Evolutionary conservation across 2,113 vertebrate genomes (phyloP), one percentile per base, ranked within the genome.

Genomic region (Petromus typicus): DNA sequence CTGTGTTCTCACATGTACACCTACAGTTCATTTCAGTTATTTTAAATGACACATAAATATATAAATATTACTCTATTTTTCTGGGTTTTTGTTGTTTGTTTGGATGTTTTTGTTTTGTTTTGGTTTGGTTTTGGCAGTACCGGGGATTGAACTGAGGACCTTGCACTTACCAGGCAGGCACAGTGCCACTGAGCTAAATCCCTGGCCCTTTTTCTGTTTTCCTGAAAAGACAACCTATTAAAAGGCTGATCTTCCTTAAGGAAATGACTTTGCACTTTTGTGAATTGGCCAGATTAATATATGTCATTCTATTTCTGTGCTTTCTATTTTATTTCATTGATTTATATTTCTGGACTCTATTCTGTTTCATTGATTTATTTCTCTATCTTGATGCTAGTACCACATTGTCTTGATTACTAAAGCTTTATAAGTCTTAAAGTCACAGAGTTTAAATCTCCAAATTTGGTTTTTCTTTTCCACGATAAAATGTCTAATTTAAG

Each of bases 321-420:
- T 48, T 27, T 27, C 23, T 66, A 54, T 17, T 90, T 20, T 83
- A n/a, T 78, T 69, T 22, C 14, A 45, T 69, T 91, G 17, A 81
- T 91, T 90, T 64, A 37, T 56, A 91, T 94, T 17, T 88, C n/a
- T 79, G 30, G 40, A 69, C 11, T 48, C n/a, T 73, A 54, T 12
- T 81, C 16, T 91, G 51, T 71, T 78, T 34, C 14, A 48, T 78
- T 94, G 23, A 82, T 88, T 90, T 51, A 71, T 64, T 88, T 94
- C 13, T 84, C n/a, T 79, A 18, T 40, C 25, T 71, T 45, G 13
- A 94, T 63, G 34, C 22, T 23, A 89, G 16, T 43, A 43, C 22
- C 34, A 59, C 40, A n/a, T 27, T 82, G 12, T 85, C 23, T 86
- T 56, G 40, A 48, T 87, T 88, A 84, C 23, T 48, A 17, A 51